phyloP scores from a whole-genome alignment of 2,888 invertebrate genomes.

The Notodonta dromedarius region DNA sequence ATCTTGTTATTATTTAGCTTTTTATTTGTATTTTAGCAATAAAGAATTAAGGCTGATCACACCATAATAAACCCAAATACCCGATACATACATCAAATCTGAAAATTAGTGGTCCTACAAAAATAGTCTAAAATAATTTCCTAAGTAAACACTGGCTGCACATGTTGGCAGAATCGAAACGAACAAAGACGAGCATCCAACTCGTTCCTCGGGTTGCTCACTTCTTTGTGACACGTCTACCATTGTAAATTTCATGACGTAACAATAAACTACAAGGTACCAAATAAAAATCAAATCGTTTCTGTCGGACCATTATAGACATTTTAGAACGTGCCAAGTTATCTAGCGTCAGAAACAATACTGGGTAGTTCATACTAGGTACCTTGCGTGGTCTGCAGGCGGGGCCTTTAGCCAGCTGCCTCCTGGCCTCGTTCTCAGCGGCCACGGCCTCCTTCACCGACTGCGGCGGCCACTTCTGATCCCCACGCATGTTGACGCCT shows the following conservation, averaged over 20 bases:
- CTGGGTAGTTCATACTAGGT: conserved; percentile 58
- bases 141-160: neutral
- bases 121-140: neutral
- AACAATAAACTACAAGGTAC: no score
- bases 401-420: conserved; percentile 89
- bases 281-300: no score
- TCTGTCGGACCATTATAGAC: neutral
- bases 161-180: neutral
- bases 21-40: conserved; percentile 22
- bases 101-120: neutral
- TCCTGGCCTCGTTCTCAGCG: conserved; percentile 89
- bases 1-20: conserved; percentile 28
- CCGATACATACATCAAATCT: neutral
- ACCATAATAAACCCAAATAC: conserved; percentile 21
- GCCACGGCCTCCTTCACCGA: conserved; percentile 89
- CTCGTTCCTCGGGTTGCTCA: no score
- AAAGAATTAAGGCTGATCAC: conserved; percentile 30
- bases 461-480: conserved; percentile 95
- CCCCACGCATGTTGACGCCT: conserved; percentile 93
- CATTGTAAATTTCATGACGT: no score
- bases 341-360: neutral
- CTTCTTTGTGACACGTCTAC: no score
- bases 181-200: neutral
- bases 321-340: neutral
- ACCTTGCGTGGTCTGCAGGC: conserved; percentile 88